Base-by-base conservation (phyloP, 2,113 vertebrate species). In the Dromaius novaehollandiae region DNA sequence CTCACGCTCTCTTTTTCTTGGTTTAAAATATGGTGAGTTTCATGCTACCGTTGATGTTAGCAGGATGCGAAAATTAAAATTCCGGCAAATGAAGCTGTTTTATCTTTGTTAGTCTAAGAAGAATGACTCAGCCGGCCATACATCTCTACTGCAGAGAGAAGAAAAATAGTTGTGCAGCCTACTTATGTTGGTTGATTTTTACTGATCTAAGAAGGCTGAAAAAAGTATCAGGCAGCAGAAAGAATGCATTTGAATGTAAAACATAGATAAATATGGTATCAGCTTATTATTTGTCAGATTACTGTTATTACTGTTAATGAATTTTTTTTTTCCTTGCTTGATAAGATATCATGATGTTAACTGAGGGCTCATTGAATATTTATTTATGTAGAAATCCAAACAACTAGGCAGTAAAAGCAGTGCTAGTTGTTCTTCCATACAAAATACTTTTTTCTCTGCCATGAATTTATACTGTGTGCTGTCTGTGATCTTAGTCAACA, bases 401-500 rank as follows among this genome's bases (percentile, higher is more conserved):
- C 22, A 60, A 64, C 36, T 58, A 81, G 58, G 71, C 32, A 91
- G 50, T 66, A 40, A 78, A 91, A 93, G 51, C 55, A 71, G 34
- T 44, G 76, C 75, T 85, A 11, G 60, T 46, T 8, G 53, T 87
- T 90, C 82, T 69, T 58, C 71, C 44, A 63, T n/a, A 88, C 44
- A 74, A 82, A 92, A 0, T 70, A 32, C 42, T 63, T 81, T 38
- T 71, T 64, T 65, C 76, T 74, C 42, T 50, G 68, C 89, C 2
- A 0, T 93, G 88, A 90, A 91, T 88, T 94, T 91, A 65, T 34
- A 22, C 71, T 64, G 44, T 50, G 2, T 65, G 13, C n/a, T 85
- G 58, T 82, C 69, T 83, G 76, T 86, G 77, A 90, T 95, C 83
- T 88, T 82, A 86, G 86, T 94, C 94, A 82, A 70, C 80, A 82